phyloP scores from a whole-genome alignment of 2,888 invertebrate species.

The Hypercompe scribonia region DNA sequence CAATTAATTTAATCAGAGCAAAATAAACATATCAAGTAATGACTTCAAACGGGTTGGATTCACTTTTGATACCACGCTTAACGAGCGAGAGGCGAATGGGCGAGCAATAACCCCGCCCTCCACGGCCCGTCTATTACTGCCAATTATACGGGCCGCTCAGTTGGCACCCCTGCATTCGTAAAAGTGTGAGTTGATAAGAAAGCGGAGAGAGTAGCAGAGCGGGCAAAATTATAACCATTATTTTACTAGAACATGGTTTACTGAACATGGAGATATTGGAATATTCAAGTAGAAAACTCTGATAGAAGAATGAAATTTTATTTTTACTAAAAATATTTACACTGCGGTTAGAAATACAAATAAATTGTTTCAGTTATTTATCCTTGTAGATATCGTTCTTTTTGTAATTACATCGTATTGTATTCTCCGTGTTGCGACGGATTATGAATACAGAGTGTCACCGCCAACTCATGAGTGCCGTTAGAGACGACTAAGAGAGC shows the following conservation, averaged over 20 bases:
- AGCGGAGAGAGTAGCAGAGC: slow-evolving; percentile 18
- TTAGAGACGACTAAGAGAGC: too few relatives aligned
- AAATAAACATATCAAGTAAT: slow-evolving; percentile 44
- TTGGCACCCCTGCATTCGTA: slow-evolving; percentile 74
- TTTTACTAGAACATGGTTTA: background rate
- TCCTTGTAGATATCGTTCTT: too few relatives aligned
- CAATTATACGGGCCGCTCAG: slow-evolving; percentile 61
- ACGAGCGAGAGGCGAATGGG: slow-evolving; percentile 48
- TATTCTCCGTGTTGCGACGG: too few relatives aligned
- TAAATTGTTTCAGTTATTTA: too few relatives aligned
- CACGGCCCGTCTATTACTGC: slow-evolving; percentile 60
- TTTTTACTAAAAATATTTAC: too few relatives aligned
- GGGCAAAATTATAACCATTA: background rate
- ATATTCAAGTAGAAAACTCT: background rate
- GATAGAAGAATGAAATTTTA: too few relatives aligned
- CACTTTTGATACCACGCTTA: slow-evolving; percentile 56
- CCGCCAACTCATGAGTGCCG: too few relatives aligned
- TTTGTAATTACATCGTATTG: too few relatives aligned
- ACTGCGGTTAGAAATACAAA: too few relatives aligned
- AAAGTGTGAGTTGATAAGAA: slow-evolving; percentile 37
- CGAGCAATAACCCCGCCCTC: slow-evolving; percentile 58
- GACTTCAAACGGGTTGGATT: slow-evolving; percentile 47
- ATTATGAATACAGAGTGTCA: too few relatives aligned
- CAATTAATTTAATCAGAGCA: slow-evolving; percentile 51
- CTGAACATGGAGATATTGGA: background rate